phyloP scores from a whole-genome alignment of 2,797 vertebrate species.

The Eurystomus glaucurus region DNA sequence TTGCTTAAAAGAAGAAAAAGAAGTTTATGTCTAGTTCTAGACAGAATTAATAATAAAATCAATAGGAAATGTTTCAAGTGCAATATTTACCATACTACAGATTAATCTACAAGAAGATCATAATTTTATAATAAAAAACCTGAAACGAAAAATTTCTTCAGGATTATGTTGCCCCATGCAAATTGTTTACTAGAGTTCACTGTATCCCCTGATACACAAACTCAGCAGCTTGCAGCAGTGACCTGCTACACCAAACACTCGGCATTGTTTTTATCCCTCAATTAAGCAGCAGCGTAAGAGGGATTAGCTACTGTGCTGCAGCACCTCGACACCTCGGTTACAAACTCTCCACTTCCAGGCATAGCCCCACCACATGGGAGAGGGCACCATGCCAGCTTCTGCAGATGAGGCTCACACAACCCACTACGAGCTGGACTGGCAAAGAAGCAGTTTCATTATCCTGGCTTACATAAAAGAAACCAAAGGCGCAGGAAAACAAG shows the following conservation, averaged over 20 bases:
- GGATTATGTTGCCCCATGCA: rapidly evolving
- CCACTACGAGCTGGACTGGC: rapidly evolving
- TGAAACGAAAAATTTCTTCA: neutral
- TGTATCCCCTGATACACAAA: rapidly evolving
- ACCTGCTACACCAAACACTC: neutral
- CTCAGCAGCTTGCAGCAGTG: rapidly evolving
- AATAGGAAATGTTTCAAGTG: neutral
- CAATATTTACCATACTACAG: neutral
- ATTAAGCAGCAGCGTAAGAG: neutral
- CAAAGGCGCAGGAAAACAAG: neutral
- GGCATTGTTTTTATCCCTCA: rapidly evolving
- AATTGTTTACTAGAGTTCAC: neutral
- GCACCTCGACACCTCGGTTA: rapidly evolving
- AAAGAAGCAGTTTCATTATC: neutral
- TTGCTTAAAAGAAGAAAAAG: neutral
- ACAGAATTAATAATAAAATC: neutral
- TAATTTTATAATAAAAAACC: neutral
- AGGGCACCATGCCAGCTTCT: neutral
- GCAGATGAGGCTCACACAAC: neutral
- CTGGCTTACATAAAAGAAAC: neutral
- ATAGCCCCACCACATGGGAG: rapidly evolving
- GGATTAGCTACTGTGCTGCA: neutral
- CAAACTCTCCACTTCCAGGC: neutral
- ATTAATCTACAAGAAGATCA: neutral
- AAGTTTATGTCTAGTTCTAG: neutral